phyloP scores from a whole-genome alignment of 2,797 vertebrate genomes.

The Oreonectes daqikongensis region DNA sequence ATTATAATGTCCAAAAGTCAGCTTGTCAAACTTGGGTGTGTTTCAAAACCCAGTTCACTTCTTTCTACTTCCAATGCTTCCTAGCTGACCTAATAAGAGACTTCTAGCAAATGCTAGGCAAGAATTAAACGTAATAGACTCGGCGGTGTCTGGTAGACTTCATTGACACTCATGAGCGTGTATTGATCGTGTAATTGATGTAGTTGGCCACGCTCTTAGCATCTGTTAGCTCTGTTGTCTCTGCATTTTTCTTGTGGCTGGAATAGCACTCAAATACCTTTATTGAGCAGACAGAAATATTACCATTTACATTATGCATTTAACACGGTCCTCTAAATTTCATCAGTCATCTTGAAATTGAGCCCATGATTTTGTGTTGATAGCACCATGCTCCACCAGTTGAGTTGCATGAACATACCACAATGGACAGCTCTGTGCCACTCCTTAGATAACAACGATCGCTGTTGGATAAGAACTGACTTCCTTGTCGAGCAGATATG shows the following conservation, averaged over 20 bases:
- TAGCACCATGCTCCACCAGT: background rate
- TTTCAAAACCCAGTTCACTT: no score
- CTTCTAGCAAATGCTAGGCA: no score
- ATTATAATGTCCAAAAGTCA: no score
- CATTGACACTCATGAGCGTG: background rate
- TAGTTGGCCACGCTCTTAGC: background rate
- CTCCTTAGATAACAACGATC: background rate
- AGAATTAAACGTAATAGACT: background rate
- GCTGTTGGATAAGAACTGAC: conserved; percentile 1
- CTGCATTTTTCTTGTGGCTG: background rate
- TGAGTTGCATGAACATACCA: background rate
- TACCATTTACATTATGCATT: background rate
- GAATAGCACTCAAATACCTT: background rate
- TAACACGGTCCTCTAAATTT: background rate
- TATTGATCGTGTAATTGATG: conserved; percentile 15
- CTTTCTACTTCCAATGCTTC: no score
- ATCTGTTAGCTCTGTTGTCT: background rate
- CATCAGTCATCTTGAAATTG: background rate
- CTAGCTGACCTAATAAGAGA: no score
- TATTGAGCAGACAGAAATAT: background rate
- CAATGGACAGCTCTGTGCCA: background rate
- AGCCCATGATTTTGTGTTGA: background rate
- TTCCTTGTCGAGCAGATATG: conserved; percentile 14
- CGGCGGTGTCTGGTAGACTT: background rate
- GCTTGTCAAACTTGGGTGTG: no score